Evolutionary conservation across 2,113 vertebrate species (phyloP).

Genomic region (Seriola rivoliana): DNA sequence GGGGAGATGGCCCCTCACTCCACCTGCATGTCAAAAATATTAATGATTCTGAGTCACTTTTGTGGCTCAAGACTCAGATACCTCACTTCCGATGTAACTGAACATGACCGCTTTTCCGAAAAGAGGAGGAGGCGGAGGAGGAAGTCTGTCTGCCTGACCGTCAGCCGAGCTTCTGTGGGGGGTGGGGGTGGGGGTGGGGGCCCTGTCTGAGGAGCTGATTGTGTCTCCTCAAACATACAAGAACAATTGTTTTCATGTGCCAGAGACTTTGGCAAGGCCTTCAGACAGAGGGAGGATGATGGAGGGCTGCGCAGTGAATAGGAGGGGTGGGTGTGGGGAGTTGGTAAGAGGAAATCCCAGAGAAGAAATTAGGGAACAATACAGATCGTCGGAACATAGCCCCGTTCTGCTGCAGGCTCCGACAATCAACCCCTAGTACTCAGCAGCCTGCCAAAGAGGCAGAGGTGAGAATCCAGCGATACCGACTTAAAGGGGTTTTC

Average conservation of each 20-base stretch:
- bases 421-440: constrained; percentile 54
- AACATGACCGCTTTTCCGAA: constrained; percentile 65
- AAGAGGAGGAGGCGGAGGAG: constrained; percentile 42
- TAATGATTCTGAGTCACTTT: constrained; percentile 73
- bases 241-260: constrained; percentile 80
- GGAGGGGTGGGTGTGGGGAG: constrained; percentile 55
- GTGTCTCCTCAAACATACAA: constrained; percentile 66
- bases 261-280: constrained; percentile 75
- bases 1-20: constrained; percentile 62
- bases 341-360: constrained; percentile 76
- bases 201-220: constrained; percentile 51
- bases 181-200: constrained; percentile 24
- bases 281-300: constrained; percentile 73
- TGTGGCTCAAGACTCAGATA: constrained; percentile 53
- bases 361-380: constrained; percentile 81
- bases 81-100: constrained; percentile 71
- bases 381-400: constrained; percentile 50
- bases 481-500: constrained; percentile 36
- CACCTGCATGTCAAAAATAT: constrained; percentile 80
- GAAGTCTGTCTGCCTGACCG: constrained; percentile 61
- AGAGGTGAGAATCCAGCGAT: constrained; percentile 68
- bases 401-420: constrained; percentile 53
- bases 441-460: constrained; percentile 59
- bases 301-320: constrained; percentile 57
- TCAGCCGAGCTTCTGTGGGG: constrained; percentile 53